A percentile compares a stretch with the other conserved stretches of the same genome.
Conservation (phyloP, 2,113 vertebrate genomes). For the Nicator chloris region DNA sequence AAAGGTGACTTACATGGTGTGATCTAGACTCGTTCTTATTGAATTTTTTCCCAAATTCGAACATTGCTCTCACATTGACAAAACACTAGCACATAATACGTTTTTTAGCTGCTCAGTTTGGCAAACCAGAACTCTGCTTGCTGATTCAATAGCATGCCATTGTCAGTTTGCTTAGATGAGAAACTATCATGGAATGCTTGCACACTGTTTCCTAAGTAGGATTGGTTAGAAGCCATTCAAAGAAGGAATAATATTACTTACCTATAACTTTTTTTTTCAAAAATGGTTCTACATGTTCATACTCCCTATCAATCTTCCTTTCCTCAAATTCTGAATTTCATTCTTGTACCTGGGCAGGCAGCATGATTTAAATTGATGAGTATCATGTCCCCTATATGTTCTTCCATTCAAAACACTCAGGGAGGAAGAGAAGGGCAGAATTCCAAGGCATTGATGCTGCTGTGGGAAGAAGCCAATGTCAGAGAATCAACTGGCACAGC, state of each 20-base stretch:
- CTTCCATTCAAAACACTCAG: background rate
- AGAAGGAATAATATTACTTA: background rate
- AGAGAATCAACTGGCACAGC: background rate
- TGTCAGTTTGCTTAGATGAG: background rate
- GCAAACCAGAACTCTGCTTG: background rate
- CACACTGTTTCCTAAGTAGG: background rate
- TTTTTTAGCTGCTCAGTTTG: background rate
- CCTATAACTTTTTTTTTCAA: background rate
- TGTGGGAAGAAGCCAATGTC: background rate
- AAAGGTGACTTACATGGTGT: background rate
- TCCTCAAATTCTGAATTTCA: background rate
- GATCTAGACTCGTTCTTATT: background rate
- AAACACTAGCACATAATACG: background rate
- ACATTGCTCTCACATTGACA: background rate
- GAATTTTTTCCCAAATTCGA: background rate
- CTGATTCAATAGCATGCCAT: background rate
- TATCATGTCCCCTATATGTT: background rate
- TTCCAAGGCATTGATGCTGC: background rate
- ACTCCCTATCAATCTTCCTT: background rate
- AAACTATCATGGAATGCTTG: background rate
- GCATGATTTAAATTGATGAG: background rate
- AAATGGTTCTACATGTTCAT: background rate
- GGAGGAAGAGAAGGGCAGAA: background rate
- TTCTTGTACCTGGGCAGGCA: background rate
- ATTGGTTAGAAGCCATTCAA: background rate